Evolutionary conservation across 2,113 vertebrate species (phyloP).

Genomic region (Hiodon tergisus): DNA sequence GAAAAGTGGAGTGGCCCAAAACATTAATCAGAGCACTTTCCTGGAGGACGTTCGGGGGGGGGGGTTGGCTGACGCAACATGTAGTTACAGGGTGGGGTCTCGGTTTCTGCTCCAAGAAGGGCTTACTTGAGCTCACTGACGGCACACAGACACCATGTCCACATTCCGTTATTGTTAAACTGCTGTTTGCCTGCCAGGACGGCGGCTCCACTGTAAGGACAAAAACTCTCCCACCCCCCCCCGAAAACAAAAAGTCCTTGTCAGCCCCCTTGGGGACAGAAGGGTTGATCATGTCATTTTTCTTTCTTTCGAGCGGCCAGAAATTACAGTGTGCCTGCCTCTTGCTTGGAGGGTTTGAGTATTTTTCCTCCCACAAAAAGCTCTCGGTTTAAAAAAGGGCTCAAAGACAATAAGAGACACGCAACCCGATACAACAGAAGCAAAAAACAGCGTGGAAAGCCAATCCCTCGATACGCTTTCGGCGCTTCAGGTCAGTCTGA

Average conservation of each 20-base stretch:
- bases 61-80: slow-evolving; percentile 40
- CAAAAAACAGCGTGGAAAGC: slow-evolving; percentile 53
- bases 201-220: neutral
- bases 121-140: neutral
- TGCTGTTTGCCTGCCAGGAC: neutral
- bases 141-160: neutral
- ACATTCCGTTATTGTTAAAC: slow-evolving; percentile 14
- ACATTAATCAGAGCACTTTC: slow-evolving; percentile 11
- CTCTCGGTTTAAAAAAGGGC: slow-evolving; percentile 49
- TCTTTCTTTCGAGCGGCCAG: neutral
- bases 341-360: neutral
- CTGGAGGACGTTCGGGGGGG: neutral
- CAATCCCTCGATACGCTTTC: slow-evolving; percentile 52
- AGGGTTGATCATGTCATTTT: neutral
- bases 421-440: slow-evolving; percentile 41
- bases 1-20: slow-evolving; percentile 27
- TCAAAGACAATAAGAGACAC: slow-evolving; percentile 40
- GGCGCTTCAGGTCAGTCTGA: slow-evolving; percentile 12
- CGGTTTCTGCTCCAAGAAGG: slow-evolving; percentile 13
- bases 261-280: neutral
- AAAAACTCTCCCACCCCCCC: neutral
- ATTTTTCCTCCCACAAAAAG: slow-evolving; percentile 31
- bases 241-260: neutral
- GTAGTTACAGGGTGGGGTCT: slow-evolving; percentile 53
- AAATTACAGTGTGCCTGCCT: slow-evolving; percentile 1